These are phyloP conservation scores for Yponomeuta cagnagella DNA, from an alignment of 2,888 invertebrate genomes.

Conservation along the genomic window DNA sequence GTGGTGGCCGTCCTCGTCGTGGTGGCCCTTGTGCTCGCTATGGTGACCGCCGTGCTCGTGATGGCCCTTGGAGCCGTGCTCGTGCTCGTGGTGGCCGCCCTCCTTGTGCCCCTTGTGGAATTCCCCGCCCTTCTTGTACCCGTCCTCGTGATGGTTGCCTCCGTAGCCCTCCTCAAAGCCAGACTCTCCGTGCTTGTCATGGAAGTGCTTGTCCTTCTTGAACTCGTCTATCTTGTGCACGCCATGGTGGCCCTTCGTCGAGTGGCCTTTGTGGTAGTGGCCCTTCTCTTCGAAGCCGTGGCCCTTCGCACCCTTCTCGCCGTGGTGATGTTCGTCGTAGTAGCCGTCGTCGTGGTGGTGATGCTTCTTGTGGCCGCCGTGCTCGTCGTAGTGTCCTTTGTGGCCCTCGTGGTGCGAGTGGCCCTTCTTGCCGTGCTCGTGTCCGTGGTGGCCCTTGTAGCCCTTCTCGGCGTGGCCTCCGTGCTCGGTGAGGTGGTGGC, in stretches of 20 bases:
- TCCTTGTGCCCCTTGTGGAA: constrained; percentile 87
- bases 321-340: constrained; percentile 78
- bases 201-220: constrained; percentile 91
- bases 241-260: constrained; percentile 89
- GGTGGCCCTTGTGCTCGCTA: constrained; percentile 85
- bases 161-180: constrained; percentile 89
- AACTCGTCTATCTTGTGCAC: constrained; percentile 90
- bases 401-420: constrained; percentile 81
- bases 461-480: constrained; percentile 82
- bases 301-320: constrained; percentile 80
- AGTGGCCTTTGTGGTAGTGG: constrained; percentile 87
- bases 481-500: constrained; percentile 76
- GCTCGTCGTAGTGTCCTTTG: constrained; percentile 75
- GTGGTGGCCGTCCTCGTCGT: constrained; percentile 83
- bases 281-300: constrained; percentile 75
- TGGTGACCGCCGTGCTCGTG: constrained; percentile 87
- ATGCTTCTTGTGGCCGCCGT: constrained; percentile 77
- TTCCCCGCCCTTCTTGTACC: constrained; percentile 85
- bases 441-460: constrained; percentile 80
- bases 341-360: constrained; percentile 81
- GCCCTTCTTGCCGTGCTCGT: constrained; percentile 81
- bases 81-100: constrained; percentile 83
- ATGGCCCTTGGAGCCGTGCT: constrained; percentile 86
- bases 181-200: constrained; percentile 88
- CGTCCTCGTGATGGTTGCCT: constrained; percentile 83